Evolutionary conservation across 2,888 invertebrate species (phyloP), one percentile per base, ranked within the genome.

Genomic region (Myathropa florea): DNA sequence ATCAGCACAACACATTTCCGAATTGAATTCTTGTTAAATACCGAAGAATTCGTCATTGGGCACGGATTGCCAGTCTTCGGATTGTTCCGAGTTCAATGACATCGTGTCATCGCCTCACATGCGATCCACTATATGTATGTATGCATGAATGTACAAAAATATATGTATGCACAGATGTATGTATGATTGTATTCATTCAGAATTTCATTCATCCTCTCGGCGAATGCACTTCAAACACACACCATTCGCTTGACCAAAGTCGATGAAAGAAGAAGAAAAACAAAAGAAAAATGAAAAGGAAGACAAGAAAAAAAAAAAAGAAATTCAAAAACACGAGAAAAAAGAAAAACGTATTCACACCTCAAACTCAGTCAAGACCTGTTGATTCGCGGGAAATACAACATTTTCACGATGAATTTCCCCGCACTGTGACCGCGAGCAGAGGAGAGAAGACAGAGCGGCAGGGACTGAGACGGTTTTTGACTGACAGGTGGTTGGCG

Each of bases 401-500:
- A 59, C 55, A 65, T 71, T 79, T 72, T 26, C 61, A 55, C 53
- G 61, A 68, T 77, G 30, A 67, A 76, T 65, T 33, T 24, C 21
- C 30, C 33, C 39, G 12, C 33, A 33, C 23, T 14, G 9, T 39
- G 26, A 10, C 28, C 39, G 30, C 14, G 10, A 12, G 57, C 2
- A 7, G 46, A 18, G 7, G 3, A 0, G 23, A 36, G 46, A 6
- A 4, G 46, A n/a, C 0, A 1, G 46, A 4, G 46, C 7, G 18
- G 7, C 18, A n/a, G 18, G 18, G 33, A 33, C 33, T 18, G 46
- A 46, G 63, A 57, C 39, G 24, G 21, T 65, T 79, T 64, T 46
- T 59, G 24, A 79, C 26, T 71, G 71, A 55, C 78, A 78, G 78
- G 71, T 79, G 71, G 71, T 71, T 78, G 78, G 70, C 61, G 18